Evolutionary conservation across 2,113 vertebrate genomes (phyloP), one percentile per base, ranked within the genome.

Genomic region (Triplophysa rosa): DNA sequence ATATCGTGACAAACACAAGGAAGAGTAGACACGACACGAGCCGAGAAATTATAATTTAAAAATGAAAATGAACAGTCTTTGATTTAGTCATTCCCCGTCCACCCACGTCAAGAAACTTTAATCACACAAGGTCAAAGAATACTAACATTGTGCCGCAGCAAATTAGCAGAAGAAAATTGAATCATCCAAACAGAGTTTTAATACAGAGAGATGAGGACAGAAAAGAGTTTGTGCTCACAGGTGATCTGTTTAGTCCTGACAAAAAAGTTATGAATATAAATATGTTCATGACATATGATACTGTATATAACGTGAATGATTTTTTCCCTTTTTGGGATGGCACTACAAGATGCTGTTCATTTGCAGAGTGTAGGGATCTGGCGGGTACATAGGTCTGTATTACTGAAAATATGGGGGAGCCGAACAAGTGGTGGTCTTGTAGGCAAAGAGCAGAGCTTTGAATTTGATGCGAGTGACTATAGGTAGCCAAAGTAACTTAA

Each of bases 111-210:
- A 45, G 21, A 56, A 42, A 45, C 66, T 49, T 72, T 42, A 72
- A 40, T 58, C 77, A 63, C 8, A 5, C 63, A 79, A 79, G 77
- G 67, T 70, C 63, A 70, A 63, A 63, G 67, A 59, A 47, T 79
- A 63, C 70, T 70, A 52, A 62, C 49, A 12, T 29, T 62, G 29
- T 21, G 23, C 42, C 24, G 5, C 42, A 29, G 21, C 67, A 67
- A 77, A 66, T 67, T 77, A 67, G 47, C 47, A 23, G 11, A 17
- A 54, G 63, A 56, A 67, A 77, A 77, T 77, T 77, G 12, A 77
- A 58, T 77, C 64, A 66, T 40, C 17, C 26, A 1, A 2, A 5
- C 40, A 63, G 74, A 77, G 66, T 59, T 72, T 42, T 72, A 58
- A 77, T 66, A 67, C 2, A 1, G 62, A 67, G 33, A 59, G 52